Conservation (phyloP, 53 echinoderm and acorn worm genomes). For the Henricia sp. region DNA sequence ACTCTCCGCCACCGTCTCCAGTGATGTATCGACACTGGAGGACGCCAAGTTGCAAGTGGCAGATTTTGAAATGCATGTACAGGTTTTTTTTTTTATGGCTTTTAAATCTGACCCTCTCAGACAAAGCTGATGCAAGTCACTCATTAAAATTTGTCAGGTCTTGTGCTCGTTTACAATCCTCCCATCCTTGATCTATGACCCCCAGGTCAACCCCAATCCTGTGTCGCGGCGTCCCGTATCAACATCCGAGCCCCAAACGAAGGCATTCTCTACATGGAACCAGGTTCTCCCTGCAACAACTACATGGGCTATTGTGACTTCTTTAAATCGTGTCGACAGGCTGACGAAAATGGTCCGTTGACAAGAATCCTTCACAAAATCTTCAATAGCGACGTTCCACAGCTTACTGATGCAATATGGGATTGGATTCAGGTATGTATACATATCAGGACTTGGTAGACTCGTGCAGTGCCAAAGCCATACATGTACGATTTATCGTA, state of each 20-base stretch:
- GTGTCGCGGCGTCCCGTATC: conserved; percentile 74
- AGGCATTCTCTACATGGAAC: conserved; percentile 26
- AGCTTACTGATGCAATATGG: conserved; percentile 74
- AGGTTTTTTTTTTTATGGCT: no score
- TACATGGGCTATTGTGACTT: conserved; percentile 95
- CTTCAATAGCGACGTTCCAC: conserved; percentile 79
- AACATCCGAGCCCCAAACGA: conserved; percentile 52
- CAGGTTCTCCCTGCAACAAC: conserved; percentile 77
- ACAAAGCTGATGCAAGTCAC: no score
- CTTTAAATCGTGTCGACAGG: conserved; percentile 75
- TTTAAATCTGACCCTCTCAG: no score
- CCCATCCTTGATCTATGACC: neutral
- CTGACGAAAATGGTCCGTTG: conserved; percentile 90
- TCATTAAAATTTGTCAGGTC: no score
- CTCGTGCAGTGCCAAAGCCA: neutral
- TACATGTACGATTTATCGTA: no score
- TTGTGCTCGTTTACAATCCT: no score
- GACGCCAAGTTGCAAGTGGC: no score
- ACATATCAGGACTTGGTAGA: neutral
- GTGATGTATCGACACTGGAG: no score
- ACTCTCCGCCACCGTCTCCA: no score
- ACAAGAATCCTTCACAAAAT: conserved; percentile 79
- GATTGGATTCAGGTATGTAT: conserved; percentile 70
- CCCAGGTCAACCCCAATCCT: conserved; percentile 46
- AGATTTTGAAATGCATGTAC: no score